Evolutionary conservation across 2,888 invertebrate species (phyloP), one percentile per base, ranked within the genome.

Genomic region (Autographa pulchrina): DNA sequence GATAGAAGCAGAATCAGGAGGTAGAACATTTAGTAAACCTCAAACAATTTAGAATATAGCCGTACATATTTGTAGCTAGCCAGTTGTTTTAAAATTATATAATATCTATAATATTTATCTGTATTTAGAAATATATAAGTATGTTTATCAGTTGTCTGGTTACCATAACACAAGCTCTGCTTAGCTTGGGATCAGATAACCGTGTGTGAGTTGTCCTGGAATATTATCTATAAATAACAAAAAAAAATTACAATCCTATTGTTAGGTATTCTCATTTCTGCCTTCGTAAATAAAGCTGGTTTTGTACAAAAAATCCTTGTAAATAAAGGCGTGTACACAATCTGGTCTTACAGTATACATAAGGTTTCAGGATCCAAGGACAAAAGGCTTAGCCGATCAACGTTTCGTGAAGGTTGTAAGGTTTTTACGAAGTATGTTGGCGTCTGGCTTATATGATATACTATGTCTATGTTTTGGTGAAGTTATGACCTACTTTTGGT

Each of bases 361-460:
- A 65, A 56, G 62, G 41, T 72, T 75, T 81, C n/a, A 67, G 18
- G 61, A 61, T 70, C 65, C 78, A 81, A 80, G 82, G 82, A 70
- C 80, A 75, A 67, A 67, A 2, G 66, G 82, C 62, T 80, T 78
- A 80, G 65, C 68, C 67, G 82, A 78, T 80, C 79, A 81, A 75
- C 74, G 54, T 58, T 78, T 75, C 68, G 52, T 70, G 56, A 75
- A 75, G 72, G 70, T 71, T 69, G 31, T 68, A 70, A 62, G 62
- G 70, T 56, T 72, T 71, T 74, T 59, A 14, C 54, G 59, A 68
- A 67, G 70, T 68, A 71, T 54, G 78, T 67, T 79, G 74, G 81
- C 65, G 70, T 65, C 58, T 41, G 78, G 78, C 70, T 72, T 81
- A 72, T 41, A 38, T 54, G 38, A 18, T 35, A 43, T 20, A 61